Conservation (phyloP, 2,888 invertebrate species). For the Heteropelma amictum region DNA sequence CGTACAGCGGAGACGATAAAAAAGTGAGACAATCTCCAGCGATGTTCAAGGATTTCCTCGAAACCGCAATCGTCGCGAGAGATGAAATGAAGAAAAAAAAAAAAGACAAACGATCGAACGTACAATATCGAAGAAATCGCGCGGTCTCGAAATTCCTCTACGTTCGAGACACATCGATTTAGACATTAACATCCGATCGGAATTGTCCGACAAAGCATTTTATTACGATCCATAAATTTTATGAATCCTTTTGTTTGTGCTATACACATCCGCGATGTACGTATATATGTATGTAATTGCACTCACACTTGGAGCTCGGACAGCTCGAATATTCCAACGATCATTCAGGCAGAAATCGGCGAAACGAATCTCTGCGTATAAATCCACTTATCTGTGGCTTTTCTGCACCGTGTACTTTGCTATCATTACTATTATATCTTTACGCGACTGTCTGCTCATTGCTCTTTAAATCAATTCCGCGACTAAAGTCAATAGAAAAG, state of each 20-base stretch:
- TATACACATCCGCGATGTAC: background rate
- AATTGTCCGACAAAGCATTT: constrained; percentile 1
- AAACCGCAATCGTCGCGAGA: constrained; percentile 34
- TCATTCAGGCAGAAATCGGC: constrained; percentile 16
- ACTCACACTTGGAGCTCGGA: background rate
- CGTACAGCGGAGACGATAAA: background rate
- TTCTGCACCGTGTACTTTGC: constrained; percentile 8
- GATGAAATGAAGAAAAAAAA: background rate
- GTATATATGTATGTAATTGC: constrained; percentile 2
- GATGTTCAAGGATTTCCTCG: constrained; percentile 56
- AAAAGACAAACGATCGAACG: background rate
- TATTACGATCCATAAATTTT: constrained; percentile 13
- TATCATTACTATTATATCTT: constrained; percentile 32
- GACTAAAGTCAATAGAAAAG: constrained; percentile 60
- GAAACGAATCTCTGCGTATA: constrained; percentile 26
- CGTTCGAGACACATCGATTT: background rate
- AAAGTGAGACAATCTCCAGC: background rate
- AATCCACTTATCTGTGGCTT: background rate
- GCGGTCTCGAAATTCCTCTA: background rate
- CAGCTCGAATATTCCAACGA: background rate
- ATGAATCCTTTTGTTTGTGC: background rate
- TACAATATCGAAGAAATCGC: constrained; percentile 41
- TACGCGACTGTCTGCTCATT: constrained; percentile 31
- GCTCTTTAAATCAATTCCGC: constrained; percentile 54
- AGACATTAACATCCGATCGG: background rate